Evolutionary conservation across 2,113 vertebrate genomes (phyloP), one percentile per base, ranked within the genome.

Genomic region (Leptobrachium ailaonicum): DNA sequence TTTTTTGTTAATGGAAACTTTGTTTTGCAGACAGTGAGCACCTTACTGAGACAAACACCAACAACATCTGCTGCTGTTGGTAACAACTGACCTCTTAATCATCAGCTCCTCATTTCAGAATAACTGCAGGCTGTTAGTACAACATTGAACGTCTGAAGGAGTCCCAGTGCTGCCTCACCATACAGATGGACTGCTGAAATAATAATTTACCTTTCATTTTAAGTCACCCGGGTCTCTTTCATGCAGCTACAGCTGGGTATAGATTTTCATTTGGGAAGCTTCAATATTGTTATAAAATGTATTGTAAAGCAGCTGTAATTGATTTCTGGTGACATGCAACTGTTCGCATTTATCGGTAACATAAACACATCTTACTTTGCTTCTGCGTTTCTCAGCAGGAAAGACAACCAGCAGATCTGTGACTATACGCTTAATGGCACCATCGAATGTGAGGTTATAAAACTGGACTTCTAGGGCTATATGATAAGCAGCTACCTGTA

Each of bases 31-130:
- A 83, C 70, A 84, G 67, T 1, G 53, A 83, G 53, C 32, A 74
- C 62, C 83, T 85, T 85, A 83, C 10, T 13, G 13, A 80, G 77
- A 82, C 75, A 87, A 86, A 87, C 43, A 41, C 66, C 75, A 84
- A 82, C 60, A 86, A 83, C 73, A 82, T 86, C 84, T 90, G 86
- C 85, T 83, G 79, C 83, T 84, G 50, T 64, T 85, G 64, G 76
- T 86, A 84, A 84, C 44, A 85, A 81, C 42, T 84, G 86, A 90
- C 85, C 77, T 86, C 84, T 88, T 88, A 85, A 90, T 88, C 81
- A 85, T 54, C 82, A 88, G 58, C 41, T 84, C n/a, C 82, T 86
- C 86, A 68, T 86, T 85, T 86, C 70, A 83, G 81, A 85, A 87
- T 84, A 73, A 71, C 76, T 86, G 68, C 41, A 82, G 82, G 77